Base-by-base conservation (phyloP, 2,888 invertebrate species). In the Drosophila bunnanda region DNA sequence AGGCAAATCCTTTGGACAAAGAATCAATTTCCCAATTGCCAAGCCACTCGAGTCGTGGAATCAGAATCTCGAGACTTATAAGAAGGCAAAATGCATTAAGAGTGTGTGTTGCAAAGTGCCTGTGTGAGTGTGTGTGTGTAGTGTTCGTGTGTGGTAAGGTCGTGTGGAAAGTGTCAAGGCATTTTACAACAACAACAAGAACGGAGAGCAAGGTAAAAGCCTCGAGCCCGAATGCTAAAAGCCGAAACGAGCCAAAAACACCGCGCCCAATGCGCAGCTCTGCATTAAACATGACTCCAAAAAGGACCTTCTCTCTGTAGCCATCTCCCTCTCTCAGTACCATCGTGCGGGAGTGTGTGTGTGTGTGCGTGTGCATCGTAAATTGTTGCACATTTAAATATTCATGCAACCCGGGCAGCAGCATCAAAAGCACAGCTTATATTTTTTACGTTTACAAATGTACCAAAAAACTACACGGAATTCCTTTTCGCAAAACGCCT, bases 1-100 rank as follows among this genome's bases (percentile, higher is more conserved):
- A 82, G 89, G 88, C 77, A 89, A 83, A 84, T 85, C 88, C 80
- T 76, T 88, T 76, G 61, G 80, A 79, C 82, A 88, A 88, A 82
- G 84, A 88, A 84, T 84, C 84, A 84, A 84, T 84, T 88, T 85
- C 69, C 79, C 85, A 87, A 84, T 87, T 84, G 87, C 82, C 69
- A 75, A 75, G 82, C 73, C 38, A 57, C 61, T 64, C 39, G 41
- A 65, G 50, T 10, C 15, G 20, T 20, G 32, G 60, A 34, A 41
- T 52, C 34, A 25, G 28, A 52, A 50, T 50, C 50, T 50, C 20
- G 39, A 61, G 62, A 30, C 50, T 34, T 36, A 12, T 43, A 36
- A 61, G 41, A n/a, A 60, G 61, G 64, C 57, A 28, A 65, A 64
- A 50, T 64, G 48, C 46, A 60, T 32, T n/a, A 39, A 32, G 55